Conservation (phyloP, 2,113 vertebrate genomes). For the Leucosticte australis region DNA sequence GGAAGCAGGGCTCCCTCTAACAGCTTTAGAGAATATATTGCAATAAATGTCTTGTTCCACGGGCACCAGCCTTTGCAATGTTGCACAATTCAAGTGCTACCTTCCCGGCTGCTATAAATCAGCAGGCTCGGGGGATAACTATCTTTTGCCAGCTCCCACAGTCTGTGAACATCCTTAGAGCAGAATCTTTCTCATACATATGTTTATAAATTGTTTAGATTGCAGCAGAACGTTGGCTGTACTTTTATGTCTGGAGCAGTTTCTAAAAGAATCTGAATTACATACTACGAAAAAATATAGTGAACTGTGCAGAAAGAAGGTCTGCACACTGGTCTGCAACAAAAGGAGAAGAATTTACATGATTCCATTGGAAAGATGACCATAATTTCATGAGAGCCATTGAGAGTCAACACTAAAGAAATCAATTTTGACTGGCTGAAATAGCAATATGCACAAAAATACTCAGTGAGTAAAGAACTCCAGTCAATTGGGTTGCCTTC, state of each 20-base stretch:
- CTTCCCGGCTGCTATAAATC: not conserved
- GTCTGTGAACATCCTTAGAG: not conserved
- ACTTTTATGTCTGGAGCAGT: not conserved
- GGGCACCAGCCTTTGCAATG: not conserved
- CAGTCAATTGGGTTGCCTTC: not conserved
- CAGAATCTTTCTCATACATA: not conserved
- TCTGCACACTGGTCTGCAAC: not conserved
- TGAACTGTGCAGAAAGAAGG: not conserved
- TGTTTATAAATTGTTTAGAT: not conserved
- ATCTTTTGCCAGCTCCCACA: not conserved
- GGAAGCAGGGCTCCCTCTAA: not conserved
- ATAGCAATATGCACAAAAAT: not conserved
- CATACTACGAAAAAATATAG: not conserved
- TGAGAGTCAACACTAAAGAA: not conserved
- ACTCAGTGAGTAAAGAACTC: not conserved
- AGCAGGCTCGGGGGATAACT: not conserved
- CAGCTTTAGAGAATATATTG: not conserved
- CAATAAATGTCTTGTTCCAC: not conserved
- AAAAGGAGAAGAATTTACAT: not conserved
- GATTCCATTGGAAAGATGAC: not conserved
- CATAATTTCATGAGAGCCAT: not conserved
- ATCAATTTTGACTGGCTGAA: not conserved
- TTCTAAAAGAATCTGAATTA: not conserved
- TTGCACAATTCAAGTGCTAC: not conserved
- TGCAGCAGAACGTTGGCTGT: not conserved